Base-by-base conservation (phyloP, 2,888 invertebrate species). In the Hecatera dysodea region DNA sequence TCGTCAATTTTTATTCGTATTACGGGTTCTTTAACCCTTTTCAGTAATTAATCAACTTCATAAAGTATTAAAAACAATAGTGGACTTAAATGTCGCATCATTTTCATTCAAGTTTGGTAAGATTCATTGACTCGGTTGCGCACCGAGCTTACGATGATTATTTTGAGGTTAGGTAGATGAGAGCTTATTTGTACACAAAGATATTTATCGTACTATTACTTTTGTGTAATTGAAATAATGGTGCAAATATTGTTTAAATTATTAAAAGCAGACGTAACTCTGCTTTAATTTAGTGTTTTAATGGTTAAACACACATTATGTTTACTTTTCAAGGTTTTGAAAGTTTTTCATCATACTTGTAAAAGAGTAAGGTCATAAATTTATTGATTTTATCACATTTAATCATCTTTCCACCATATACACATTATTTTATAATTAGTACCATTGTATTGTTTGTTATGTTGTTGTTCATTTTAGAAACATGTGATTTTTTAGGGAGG, bases 401-500 rank as follows among this genome's bases (percentile, higher is more conserved):
- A 39, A 55, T 36, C 33, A 15, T 29, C 9, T 24, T 39, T 24
- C 12, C 9, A 17, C 44, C 17, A 17, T 48, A 24, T 39, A 39
- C 11, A 8, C 1, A 27, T 36, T 24, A 29, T 67, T 67, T 67
- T 11, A 39, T 48, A 53, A 42, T 33, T 1, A 0, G n/a, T 24
- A 17, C 17, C 57, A n/a, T 27, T 22, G 33, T 52, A 53, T 65
- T 24, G 9, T 19, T 33, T 22, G n/a, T 22, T 42, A 29, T 15
- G 27, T 27, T 62, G 11, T 48, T 44, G n/a, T n/a, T 42, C 17
- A 22, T 24, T n/a, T 60, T n/a, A 29, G 9, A 67, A 42, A 63
- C 17, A 36, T 57, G 11, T 27, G 42, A 22, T 24, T 69, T 67
- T 77, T 89, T 80, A 96, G 96, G 95, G 96, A 67, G 94, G 94